Evolutionary conservation across 2,888 invertebrate species (phyloP), one percentile per base, ranked within the genome.

Genomic region (Drosophila stalkeri): DNA sequence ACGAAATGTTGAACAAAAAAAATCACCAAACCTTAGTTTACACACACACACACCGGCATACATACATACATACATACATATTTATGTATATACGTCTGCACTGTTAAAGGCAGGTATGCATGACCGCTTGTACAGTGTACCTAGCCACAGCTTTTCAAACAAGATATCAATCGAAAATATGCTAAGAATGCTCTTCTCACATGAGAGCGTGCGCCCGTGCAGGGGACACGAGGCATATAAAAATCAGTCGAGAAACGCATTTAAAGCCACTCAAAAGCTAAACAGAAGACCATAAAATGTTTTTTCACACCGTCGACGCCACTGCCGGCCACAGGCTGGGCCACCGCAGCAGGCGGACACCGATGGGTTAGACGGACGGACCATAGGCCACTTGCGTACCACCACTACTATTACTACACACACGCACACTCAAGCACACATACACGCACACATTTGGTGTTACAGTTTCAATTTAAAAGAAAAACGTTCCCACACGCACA

Each of bases 391-490:
- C 66, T 68, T 66, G 78, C 54, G 56, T 65, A 57, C 44, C 31
- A 57, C 63, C 51, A 56, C 49, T 18, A 65, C 46, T 51, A 44
- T 39, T 33, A 64, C 51, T 43, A 33, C n/a, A 33, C 41, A 41
- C 59, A 54, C 39, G 46, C 41, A 46, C 35, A 39, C 35, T 1
- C 0, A 27, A 23, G 33, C 43, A 59, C 54, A 47, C 27, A 44
- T 47, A 55, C 41, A 39, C 44, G 46, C 52, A 47, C 27, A 61
- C 70, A 66, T 67, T 81, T 78, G 56, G 76, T 81, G 87, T 87
- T 84, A 82, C 83, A 87, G 77, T 83, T 83, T 87, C 86, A 87
- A 87, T 83, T 83, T 77, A 77, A 87, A 77, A 71, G 70, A 82
- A 85, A 83, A 85, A 83, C 55, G 63, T 81, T 83, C 77, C 64